Conservation (phyloP, 2,113 vertebrate genomes). For the Tiliqua scincoides region DNA sequence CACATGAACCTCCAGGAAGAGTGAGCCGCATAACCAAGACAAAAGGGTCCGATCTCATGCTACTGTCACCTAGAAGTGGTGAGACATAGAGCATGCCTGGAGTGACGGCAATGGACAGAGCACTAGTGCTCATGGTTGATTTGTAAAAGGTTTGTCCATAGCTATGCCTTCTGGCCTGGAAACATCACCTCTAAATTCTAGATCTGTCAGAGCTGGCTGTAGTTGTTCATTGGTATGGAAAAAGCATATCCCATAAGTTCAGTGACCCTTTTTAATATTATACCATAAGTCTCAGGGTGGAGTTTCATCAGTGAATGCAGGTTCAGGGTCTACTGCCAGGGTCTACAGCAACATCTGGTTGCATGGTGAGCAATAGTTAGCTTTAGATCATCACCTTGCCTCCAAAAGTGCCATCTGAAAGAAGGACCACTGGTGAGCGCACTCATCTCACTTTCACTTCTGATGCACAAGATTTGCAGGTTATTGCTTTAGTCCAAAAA, state of each 20-base stretch:
- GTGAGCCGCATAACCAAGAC: too few relatives aligned
- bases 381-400: too few relatives aligned
- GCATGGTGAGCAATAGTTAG: too few relatives aligned
- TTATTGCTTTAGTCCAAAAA: not conserved
- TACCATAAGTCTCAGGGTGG: not conserved
- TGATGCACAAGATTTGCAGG: not conserved
- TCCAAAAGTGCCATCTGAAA: not conserved
- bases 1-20: too few relatives aligned
- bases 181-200: not conserved
- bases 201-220: not conserved
- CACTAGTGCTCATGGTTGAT: not conserved
- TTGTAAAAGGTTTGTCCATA: not conserved
- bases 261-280: not conserved
- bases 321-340: too few relatives aligned
- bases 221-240: too few relatives aligned
- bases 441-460: not conserved
- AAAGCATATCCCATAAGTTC: not conserved
- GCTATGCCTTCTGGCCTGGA: not conserved
- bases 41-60: too few relatives aligned
- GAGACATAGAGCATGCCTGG: too few relatives aligned
- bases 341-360: not conserved
- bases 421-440: not conserved
- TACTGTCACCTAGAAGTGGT: too few relatives aligned
- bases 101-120: too few relatives aligned
- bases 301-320: too few relatives aligned